Base-by-base conservation (phyloP, 2,888 invertebrate species). In the Pyralis farinalis region DNA sequence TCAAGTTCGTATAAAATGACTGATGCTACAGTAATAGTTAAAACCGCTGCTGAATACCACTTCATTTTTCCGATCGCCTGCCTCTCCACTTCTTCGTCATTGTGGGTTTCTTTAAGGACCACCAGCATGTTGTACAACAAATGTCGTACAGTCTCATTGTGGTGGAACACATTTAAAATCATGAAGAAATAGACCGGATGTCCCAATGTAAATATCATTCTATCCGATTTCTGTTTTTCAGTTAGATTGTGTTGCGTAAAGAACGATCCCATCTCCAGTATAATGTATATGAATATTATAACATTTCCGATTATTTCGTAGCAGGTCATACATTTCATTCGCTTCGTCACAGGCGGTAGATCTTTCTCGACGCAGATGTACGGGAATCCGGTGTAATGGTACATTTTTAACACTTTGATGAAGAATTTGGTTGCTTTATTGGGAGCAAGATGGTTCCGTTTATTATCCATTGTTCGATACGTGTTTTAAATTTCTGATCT, bases 1-100 rank as follows among this genome's bases (percentile, higher is more conserved):
- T 63, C 57, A 16, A 63, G 33, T 0, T 62, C 68, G 28, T 64
- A 65, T 9, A 49, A 54, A 7, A 51, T 7, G 2, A 64, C 25
- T 0, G 58, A 39, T 1, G 22, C 35, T 28, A 11, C 45, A 42
- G 9, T 51, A 40, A 32, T 12, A 1, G 40, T 29, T 0, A 58
- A 3, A 25, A 67, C 57, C 0, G 62, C 55, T 0, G 42, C 28
- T 0, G 62, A 43, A 25, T 63, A 72, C 1, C 52, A 22, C 27
- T 49, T 47, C 0, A 59, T 48, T 31, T 53, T 69, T 21, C 40
- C 56, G 3, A 81, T 63, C 72, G 79, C 74, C 6, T 56, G 43
- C 32, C 39, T 45, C 29, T 83, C 79, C 5, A 76, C 56, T 1
- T 52, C 44, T 0, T 41, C 36, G 38, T 81, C 71, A 33, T 73